Evolutionary conservation across 2,113 vertebrate species (phyloP).

Genomic region (Xerus inauris): DNA sequence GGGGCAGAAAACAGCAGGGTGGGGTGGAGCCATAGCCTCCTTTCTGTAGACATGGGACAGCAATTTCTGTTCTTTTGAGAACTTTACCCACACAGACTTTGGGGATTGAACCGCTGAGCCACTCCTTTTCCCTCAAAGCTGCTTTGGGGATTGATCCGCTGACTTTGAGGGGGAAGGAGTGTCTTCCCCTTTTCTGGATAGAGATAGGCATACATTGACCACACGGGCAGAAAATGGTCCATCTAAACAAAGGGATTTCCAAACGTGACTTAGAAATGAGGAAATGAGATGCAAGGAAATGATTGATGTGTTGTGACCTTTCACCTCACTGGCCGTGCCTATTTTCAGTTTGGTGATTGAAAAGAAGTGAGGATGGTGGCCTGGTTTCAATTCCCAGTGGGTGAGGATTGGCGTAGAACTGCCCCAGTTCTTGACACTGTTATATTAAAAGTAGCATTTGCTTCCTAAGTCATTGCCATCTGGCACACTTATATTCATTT

Average conservation of each 20-base stretch:
- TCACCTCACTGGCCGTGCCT: not conserved
- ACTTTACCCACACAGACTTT: not conserved
- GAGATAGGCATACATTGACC: not conserved
- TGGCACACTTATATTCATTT: not conserved
- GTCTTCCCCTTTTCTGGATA: not conserved
- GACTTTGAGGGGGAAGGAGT: not conserved
- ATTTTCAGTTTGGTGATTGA: not conserved
- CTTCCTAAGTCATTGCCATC: slow-evolving; percentile 30
- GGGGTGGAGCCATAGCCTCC: not conserved
- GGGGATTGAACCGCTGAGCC: too few species aligned
- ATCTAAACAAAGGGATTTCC: not conserved
- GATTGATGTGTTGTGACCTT: not conserved
- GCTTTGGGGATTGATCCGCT: not conserved
- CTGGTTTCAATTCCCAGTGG: not conserved
- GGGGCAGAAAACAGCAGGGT: too few species aligned
- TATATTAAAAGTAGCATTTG: not conserved
- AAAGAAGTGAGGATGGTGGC: not conserved
- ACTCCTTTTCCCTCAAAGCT: too few species aligned
- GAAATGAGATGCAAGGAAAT: not conserved
- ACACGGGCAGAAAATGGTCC: not conserved
- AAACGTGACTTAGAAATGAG: not conserved
- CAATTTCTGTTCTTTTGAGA: not conserved
- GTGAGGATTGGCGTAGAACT: not conserved
- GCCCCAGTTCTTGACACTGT: slow-evolving; percentile 48
- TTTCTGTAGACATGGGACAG: not conserved